Percentiles rank a stretch among this genome's conserved stretches.
Conservation (phyloP, 2,113 vertebrate genomes). For the Hymenochirus boettgeri region DNA sequence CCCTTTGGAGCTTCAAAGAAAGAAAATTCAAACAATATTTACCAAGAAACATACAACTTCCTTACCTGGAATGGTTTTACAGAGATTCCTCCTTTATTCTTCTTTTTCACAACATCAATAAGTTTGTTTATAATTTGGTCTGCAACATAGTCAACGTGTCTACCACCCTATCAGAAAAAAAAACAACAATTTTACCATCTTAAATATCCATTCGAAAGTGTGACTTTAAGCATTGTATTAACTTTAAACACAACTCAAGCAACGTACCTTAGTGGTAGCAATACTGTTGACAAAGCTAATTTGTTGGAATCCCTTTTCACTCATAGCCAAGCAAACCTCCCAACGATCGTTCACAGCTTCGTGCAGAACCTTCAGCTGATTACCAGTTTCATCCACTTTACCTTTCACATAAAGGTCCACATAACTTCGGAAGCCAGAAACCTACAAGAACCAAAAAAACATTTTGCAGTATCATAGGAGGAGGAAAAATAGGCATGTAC, state of each 20-base stretch:
- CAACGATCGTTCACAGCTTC: slow-evolving; percentile 84
- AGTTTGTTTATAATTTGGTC: slow-evolving; percentile 89
- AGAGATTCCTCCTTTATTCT: slow-evolving; percentile 87
- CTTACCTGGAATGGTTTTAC: slow-evolving; percentile 95
- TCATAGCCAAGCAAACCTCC: slow-evolving; percentile 94
- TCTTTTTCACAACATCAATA: slow-evolving; percentile 91
- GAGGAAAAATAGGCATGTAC: too few relatives aligned
- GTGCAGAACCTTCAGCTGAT: slow-evolving; percentile 73
- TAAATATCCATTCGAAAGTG: not conserved
- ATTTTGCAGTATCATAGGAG: not conserved
- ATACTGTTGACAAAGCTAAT: slow-evolving; percentile 98
- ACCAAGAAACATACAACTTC: too few relatives aligned
- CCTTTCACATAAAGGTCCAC: slow-evolving; percentile 91
- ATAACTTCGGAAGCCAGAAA: slow-evolving; percentile 86
- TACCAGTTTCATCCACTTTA: slow-evolving; percentile 83
- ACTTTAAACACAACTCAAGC: too few relatives aligned
- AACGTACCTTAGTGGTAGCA: slow-evolving; percentile 92
- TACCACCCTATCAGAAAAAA: slow-evolving; percentile 75
- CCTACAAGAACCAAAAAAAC: slow-evolving; percentile 52
- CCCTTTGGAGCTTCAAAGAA: too few relatives aligned
- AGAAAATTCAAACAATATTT: too few relatives aligned
- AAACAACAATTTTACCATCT: too few relatives aligned
- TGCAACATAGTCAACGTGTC: slow-evolving; percentile 85
- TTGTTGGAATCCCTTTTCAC: slow-evolving; percentile 97
- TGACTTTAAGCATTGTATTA: slow-evolving; percentile 16